phyloP scores from a whole-genome alignment of 2,888 invertebrate genomes.

The Zygogramma bicolorata region DNA sequence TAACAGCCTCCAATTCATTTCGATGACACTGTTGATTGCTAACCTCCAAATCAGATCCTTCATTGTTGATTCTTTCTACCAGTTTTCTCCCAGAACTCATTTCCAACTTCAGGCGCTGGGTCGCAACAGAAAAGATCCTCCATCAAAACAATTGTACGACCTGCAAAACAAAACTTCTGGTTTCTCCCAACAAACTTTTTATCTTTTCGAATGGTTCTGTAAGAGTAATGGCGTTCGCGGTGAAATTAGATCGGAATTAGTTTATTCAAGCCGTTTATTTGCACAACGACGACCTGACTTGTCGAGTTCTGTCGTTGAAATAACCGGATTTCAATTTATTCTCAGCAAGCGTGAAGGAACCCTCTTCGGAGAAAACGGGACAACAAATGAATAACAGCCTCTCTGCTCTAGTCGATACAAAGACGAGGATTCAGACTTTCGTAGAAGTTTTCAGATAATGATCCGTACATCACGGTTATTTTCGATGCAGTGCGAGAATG shows the following conservation, averaged over 20 bases:
- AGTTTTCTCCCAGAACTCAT: too few relatives aligned
- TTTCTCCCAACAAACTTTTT: not conserved
- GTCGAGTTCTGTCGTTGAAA: constrained; percentile 45
- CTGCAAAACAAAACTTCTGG: not conserved
- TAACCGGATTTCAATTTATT: constrained; percentile 51
- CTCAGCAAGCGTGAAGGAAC: constrained; percentile 31
- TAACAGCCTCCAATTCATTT: too few relatives aligned
- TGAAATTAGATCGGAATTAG: constrained; percentile 48
- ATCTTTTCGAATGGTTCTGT: constrained; percentile 13
- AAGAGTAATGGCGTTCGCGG: constrained; percentile 31
- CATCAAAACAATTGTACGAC: not conserved
- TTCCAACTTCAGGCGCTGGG: too few relatives aligned
- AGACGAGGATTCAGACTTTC: not conserved
- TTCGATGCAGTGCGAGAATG: not conserved
- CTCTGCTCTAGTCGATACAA: constrained; percentile 35
- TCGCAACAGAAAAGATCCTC: not conserved
- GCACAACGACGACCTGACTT: constrained; percentile 43
- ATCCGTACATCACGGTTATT: not conserved
- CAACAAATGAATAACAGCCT: constrained; percentile 39
- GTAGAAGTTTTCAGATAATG: not conserved
- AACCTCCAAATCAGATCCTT: too few relatives aligned
- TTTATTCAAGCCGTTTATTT: constrained; percentile 49
- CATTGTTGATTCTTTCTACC: too few relatives aligned
- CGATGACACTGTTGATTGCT: too few relatives aligned
- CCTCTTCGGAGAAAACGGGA: constrained; percentile 32